Evolutionary conservation across 2,888 invertebrate genomes (phyloP).

Genomic region (Ommatoiulus sabulosus): DNA sequence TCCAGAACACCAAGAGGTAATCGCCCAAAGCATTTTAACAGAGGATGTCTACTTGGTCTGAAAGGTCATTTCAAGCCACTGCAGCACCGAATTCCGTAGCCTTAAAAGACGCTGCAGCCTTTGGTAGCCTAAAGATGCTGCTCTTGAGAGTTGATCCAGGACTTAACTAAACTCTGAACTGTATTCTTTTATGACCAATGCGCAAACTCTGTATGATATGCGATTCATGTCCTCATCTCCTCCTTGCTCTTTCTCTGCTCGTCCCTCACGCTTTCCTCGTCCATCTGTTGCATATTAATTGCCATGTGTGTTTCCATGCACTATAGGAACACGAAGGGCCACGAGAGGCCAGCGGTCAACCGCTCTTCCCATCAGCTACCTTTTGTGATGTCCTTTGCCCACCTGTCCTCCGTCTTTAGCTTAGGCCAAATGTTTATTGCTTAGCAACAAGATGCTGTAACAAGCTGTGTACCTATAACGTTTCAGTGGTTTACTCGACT

Average conservation of each 20-base stretch:
- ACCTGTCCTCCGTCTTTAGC: slow-evolving; percentile 42
- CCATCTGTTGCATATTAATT: slow-evolving; percentile 17
- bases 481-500: slow-evolving; percentile 45
- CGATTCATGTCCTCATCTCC: background rate
- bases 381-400: slow-evolving; percentile 47
- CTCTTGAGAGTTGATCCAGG: background rate
- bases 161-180: background rate
- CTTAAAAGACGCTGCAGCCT: background rate
- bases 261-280: background rate
- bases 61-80: background rate
- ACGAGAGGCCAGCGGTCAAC: slow-evolving; percentile 40
- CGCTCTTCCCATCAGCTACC: slow-evolving; percentile 24
- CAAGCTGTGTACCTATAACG: slow-evolving; percentile 47
- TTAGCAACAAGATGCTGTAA: slow-evolving; percentile 12
- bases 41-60: slow-evolving; percentile 16
- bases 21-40: background rate
- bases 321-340: slow-evolving; percentile 40
- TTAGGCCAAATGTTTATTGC: background rate
- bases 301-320: slow-evolving; percentile 38
- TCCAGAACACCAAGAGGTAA: slow-evolving; percentile 7
- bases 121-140: background rate
- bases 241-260: background rate
- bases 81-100: background rate
- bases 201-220: background rate
- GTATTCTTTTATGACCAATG: background rate